phyloP scores from a whole-genome alignment of 2,113 vertebrate genomes.

The Pelobates fuscus region DNA sequence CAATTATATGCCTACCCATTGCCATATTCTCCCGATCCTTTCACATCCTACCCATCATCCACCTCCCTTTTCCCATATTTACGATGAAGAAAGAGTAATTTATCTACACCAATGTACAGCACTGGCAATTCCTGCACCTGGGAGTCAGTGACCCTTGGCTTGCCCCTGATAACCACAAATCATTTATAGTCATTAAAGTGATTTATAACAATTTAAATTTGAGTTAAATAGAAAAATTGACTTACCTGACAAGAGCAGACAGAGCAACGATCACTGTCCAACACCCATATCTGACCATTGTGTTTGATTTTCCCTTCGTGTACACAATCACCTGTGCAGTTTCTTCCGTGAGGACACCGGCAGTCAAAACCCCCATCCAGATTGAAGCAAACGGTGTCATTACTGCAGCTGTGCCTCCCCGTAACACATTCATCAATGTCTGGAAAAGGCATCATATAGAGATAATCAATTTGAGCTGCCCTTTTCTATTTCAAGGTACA shows the following conservation, averaged over 20 bases:
- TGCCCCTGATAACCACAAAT: too few relatives aligned
- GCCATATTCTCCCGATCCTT: too few relatives aligned
- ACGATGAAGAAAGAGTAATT: too few relatives aligned
- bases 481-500: not conserved
- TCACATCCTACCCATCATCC: too few relatives aligned
- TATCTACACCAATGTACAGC: too few relatives aligned
- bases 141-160: too few relatives aligned
- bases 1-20: too few relatives aligned
- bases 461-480: not conserved
- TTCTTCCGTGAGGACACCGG: slow-evolving; percentile 95
- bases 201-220: too few relatives aligned
- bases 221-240: too few relatives aligned
- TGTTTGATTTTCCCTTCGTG: slow-evolving; percentile 92
- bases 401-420: slow-evolving; percentile 92
- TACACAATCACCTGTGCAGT: slow-evolving; percentile 94
- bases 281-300: slow-evolving; percentile 96
- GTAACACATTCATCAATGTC: slow-evolving; percentile 96
- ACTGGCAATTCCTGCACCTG: too few relatives aligned
- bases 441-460: slow-evolving; percentile 59
- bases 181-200: too few relatives aligned
- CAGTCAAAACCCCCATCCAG: slow-evolving; percentile 96
- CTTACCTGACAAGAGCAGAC: slow-evolving; percentile 95
- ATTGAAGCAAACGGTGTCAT: slow-evolving; percentile 97
- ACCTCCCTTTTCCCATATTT: too few relatives aligned
- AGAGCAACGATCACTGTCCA: slow-evolving; percentile 93